Conservation (phyloP, 53 echinoderm and acorn worm genomes). For the Zoroaster sp. region DNA sequence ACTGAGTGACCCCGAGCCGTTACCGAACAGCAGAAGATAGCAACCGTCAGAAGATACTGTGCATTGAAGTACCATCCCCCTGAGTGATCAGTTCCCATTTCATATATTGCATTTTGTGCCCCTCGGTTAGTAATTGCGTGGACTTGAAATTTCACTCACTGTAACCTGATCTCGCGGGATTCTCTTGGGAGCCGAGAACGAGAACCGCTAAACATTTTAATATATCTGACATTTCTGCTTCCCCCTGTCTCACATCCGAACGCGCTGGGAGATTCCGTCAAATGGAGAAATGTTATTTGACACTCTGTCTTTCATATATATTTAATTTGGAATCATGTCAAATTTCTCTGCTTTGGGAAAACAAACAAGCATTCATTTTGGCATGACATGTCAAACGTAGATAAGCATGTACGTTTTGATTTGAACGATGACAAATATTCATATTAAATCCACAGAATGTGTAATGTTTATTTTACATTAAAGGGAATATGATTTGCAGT, state of each 20-base stretch:
- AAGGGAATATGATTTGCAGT: too few species aligned
- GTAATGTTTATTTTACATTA: not conserved
- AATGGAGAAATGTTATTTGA: constrained; percentile 32
- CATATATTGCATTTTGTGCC: not conserved
- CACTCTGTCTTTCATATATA: constrained; percentile 23
- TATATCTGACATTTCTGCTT: constrained; percentile 47
- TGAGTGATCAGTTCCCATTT: not conserved
- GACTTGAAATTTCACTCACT: constrained; percentile 27
- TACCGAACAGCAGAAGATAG: not conserved
- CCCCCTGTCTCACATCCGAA: not conserved
- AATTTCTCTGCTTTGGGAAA: constrained; percentile 33
- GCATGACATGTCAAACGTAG: not conserved
- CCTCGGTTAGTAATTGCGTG: constrained; percentile 39
- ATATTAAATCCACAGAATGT: not conserved
- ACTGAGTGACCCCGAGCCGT: not conserved
- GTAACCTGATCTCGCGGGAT: constrained; percentile 17
- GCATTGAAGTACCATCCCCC: not conserved
- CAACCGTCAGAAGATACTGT: not conserved
- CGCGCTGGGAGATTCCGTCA: not conserved
- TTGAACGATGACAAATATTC: not conserved
- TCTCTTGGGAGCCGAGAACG: constrained; percentile 30
- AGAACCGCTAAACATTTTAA: constrained; percentile 54
- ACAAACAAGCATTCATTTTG: constrained; percentile 36
- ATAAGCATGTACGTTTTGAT: not conserved
- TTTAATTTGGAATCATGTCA: constrained; percentile 54